Evolutionary conservation across 2,888 invertebrate species (phyloP), one percentile per base, ranked within the genome.

Genomic region (Nasonovia ribisnigri): DNA sequence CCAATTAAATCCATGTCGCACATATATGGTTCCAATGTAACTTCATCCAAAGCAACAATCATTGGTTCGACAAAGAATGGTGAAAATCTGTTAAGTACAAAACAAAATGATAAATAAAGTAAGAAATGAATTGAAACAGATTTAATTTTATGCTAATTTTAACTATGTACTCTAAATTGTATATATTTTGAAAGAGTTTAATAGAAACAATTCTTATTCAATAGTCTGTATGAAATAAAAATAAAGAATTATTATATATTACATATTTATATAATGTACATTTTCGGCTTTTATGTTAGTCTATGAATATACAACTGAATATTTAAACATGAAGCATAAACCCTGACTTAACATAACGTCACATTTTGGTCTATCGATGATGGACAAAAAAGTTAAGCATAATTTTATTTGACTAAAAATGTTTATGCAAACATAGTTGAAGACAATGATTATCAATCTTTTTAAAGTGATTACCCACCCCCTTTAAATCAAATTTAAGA

Each of bases 41-140:
- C 97, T 0, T 98, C 98, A 95, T 99, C 98, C 42, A 99, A 96
- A 20, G 99, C 99, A 94, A 99, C 99, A 94, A 99, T 97, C 0
- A 99, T 97, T 0, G 99, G 99, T 95, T 99, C 99, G 94, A 99
- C 97, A 96, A 99, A 99, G 96, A 99, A 99, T 0, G 99, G 99
- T 0, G 99, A 99, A 96, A 99, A 99, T 94, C 99, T 97, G 24
- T 26, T 13, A n/a, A 51, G 5, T 24, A 91, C n/a, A 77, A 95
- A 67, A 95, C 93, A 67, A 94, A 93, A 93, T 92, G 6, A 54
- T 36, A 43, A 88, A 67, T n/a, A 16, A 67, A 16, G 5, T 67
- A n/a, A n/a, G 6, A 67, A n/a, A 54, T 20, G 20, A 54, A 67
- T 67, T 67, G 3, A 67, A n/a, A 3, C 11, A 60, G n/a, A 67